Evolutionary conservation across 2,797 vertebrate genomes (phyloP).

Genomic region (Orientallactaga sibirica): DNA sequence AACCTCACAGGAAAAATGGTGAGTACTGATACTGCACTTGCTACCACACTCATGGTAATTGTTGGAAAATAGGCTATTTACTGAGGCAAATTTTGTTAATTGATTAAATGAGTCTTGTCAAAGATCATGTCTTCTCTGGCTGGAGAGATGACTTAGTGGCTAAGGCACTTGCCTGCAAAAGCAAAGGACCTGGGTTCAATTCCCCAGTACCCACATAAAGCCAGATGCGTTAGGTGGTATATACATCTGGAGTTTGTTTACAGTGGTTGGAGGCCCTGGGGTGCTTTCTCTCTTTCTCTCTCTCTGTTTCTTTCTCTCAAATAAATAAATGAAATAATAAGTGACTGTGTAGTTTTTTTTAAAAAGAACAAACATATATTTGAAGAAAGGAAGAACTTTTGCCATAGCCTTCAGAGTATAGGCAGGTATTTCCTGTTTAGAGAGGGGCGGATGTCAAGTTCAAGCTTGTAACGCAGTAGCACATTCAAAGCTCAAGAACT

Average conservation of each 20-base stretch:
- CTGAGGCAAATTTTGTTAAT: conserved; percentile 54
- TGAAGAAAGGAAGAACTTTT: conserved; percentile 47
- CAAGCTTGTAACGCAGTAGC: conserved; percentile 25
- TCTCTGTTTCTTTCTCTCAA: too few relatives aligned
- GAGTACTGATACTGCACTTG: background rate
- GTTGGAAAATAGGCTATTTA: conserved; percentile 47
- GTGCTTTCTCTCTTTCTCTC: too few relatives aligned
- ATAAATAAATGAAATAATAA: too few relatives aligned
- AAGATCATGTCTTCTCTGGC: conserved; percentile 19
- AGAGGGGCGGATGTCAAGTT: background rate
- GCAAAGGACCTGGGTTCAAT: too few relatives aligned
- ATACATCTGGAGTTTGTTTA: too few relatives aligned
- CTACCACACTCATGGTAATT: background rate
- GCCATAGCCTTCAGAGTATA: conserved; percentile 58
- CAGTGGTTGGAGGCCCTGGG: too few relatives aligned
- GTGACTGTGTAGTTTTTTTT: too few relatives aligned
- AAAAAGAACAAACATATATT: background rate
- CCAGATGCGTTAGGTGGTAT: too few relatives aligned
- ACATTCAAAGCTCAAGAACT: background rate
- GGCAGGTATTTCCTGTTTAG: background rate
- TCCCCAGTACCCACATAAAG: too few relatives aligned
- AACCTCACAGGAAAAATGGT: conserved; percentile 40
- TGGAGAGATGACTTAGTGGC: too few relatives aligned
- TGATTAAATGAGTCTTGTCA: conserved; percentile 31
- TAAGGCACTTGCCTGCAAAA: too few relatives aligned